These are phyloP conservation scores for Agonopterix alstromeriana DNA, from an alignment of 2,888 invertebrate genomes.

Conservation along the genomic window DNA sequence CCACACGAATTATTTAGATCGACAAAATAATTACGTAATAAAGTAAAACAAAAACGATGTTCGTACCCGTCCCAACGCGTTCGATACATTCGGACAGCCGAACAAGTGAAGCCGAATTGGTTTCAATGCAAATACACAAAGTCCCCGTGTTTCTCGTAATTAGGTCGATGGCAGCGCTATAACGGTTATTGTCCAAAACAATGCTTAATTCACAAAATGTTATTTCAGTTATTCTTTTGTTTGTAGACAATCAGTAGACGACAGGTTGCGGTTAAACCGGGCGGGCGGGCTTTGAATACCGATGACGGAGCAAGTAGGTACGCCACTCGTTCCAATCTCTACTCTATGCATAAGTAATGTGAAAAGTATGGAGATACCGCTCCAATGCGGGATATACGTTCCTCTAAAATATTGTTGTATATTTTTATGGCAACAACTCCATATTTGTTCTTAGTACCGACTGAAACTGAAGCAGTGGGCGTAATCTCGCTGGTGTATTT, in stretches of 20 bases:
- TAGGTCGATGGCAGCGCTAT: not conserved
- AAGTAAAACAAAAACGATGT: too few species aligned
- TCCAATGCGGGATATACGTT: slow-evolving; percentile 53
- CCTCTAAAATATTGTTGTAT: slow-evolving; percentile 64
- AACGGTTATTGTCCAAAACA: not conserved
- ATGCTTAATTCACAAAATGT: slow-evolving; percentile 13
- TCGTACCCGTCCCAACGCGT: too few species aligned
- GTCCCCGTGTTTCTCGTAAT: not conserved
- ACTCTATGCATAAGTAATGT: slow-evolving; percentile 75
- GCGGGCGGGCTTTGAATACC: slow-evolving; percentile 60
- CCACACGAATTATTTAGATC: too few species aligned
- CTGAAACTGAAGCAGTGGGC: slow-evolving; percentile 19
- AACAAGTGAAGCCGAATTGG: too few species aligned
- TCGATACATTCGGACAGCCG: too few species aligned
- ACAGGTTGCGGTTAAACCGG: slow-evolving; percentile 57
- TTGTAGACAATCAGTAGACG: slow-evolving; percentile 57
- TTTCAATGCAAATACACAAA: too few species aligned
- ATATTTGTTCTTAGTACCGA: slow-evolving; percentile 48
- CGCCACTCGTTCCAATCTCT: slow-evolving; percentile 70
- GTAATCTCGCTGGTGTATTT: slow-evolving; percentile 9
- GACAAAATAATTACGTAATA: too few species aligned
- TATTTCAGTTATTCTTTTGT: slow-evolving; percentile 40
- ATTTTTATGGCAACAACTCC: slow-evolving; percentile 64
- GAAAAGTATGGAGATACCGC: slow-evolving; percentile 69
- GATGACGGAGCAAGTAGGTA: slow-evolving; percentile 65